A percentile compares a stretch with the other conserved stretches of the same genome.
These are phyloP conservation scores for Empis stercorea DNA, from an alignment of 2,888 invertebrate genomes.

Conservation along the genomic window DNA sequence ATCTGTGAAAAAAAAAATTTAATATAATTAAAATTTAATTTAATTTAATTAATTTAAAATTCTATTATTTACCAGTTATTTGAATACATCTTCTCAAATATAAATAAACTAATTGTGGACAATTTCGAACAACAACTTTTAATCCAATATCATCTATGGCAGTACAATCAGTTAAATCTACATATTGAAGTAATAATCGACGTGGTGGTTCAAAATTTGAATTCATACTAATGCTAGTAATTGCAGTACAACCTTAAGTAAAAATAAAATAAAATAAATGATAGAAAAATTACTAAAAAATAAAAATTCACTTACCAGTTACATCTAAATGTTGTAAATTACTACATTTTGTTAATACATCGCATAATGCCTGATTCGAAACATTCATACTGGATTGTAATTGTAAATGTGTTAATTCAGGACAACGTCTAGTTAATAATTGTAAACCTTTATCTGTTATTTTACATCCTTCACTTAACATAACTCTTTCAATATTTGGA, in stretches of 20 bases:
- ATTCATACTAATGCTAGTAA: constrained; percentile 55
- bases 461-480: constrained; percentile 53
- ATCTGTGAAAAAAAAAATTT: constrained; percentile 46
- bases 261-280: not conserved
- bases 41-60: not conserved
- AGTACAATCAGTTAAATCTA: constrained; percentile 83
- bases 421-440: constrained; percentile 63
- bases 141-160: constrained; percentile 74
- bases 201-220: constrained; percentile 50
- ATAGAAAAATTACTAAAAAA: no score
- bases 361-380: constrained; percentile 63
- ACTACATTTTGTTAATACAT: constrained; percentile 63
- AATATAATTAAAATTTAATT: not conserved
- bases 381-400: constrained; percentile 61
- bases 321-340: constrained; percentile 76
- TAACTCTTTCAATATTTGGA: constrained; percentile 51
- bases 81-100: constrained; percentile 78
- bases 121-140: constrained; percentile 70
- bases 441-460: constrained; percentile 67
- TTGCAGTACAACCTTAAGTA: constrained; percentile 48
- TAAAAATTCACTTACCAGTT: constrained; percentile 52
- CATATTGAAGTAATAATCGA: constrained; percentile 65
- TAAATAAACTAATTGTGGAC: constrained; percentile 73
- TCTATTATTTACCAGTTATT: constrained; percentile 64
- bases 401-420: constrained; percentile 68